Base-by-base conservation (phyloP, 2,113 vertebrate species). In the Eidolon helvum region DNA sequence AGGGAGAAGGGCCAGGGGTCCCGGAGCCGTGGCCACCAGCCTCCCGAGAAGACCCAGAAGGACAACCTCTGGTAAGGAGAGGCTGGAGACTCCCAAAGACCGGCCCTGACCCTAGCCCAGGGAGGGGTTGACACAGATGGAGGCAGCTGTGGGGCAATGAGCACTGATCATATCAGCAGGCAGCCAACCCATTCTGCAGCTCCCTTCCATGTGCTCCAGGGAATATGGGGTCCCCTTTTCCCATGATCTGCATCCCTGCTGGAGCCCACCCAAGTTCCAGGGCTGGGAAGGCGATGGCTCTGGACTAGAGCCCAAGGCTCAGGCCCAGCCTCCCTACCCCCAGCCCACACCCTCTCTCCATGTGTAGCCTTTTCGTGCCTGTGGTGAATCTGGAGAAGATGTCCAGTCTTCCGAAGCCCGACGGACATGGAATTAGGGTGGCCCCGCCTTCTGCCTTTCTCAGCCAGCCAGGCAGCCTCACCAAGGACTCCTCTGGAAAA, bases 361-460 rank as follows among this genome's bases (percentile, higher is more conserved):
- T 38, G 3, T 92, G n/a, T 96, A 99, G 99, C 98, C 98, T 99
- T 97, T 99, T 99, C 48, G 98, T 99, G 71, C 98, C 98, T 35
- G 98, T 99, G 97, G 99, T 99, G 94, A 99, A 99, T 96, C 96
- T 99, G 98, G 99, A 99, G 97, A 99, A 99, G 98, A 98, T 99
- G 45, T 98, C 98, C 80, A 98, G 99, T 97, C 98, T 99, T 89
- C 98, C 98, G 98, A 99, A 98, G 97, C 97, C 95, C 0, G 99
- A 99, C 19, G 98, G 98, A 82, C 98, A 99, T 0, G 98, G 99
- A 24, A 99, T 99, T 98, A 99, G 99, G 98, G 99, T 99, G 97
- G 93, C 98, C 98, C 97, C 99, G 97, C 94, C 97, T 83, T 96
- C 98, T 69, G 82, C 97, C 97, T 91, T 98, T 98, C 21, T 98